Evolutionary conservation across 2,113 vertebrate genomes (phyloP), one percentile per base, ranked within the genome.

Genomic region (Callocephalon fimbriatum): DNA sequence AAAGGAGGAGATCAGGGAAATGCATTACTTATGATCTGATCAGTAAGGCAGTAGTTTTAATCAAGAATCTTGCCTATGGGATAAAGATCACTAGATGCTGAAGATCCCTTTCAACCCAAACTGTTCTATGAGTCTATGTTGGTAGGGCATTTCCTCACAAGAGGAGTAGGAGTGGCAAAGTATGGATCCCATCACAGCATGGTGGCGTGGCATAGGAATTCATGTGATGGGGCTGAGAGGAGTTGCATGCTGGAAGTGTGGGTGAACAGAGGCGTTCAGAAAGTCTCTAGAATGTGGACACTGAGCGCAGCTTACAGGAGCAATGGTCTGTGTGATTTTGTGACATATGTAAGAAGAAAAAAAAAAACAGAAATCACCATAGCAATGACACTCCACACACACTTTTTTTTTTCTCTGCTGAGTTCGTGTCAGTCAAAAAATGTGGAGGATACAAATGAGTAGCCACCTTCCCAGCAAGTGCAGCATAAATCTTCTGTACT

Each of bases 361-460:
- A 23, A 5, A 56, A 8, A 2, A 8, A 2, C 19, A 35, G 20
- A 70, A 76, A 68, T 68, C 0, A 1, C 53, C 56, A 9, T 27
- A 72, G 7, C n/a, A 56, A 0, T 78, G 5, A 62, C 59, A 2
- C 2, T 5, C 25, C 23, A 3, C 6, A 7, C 6, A 21, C 7
- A 7, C 6, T 7, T 10, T 2, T 9, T 12, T 2, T 9, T 18
- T 44, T 9, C 27, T 15, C 10, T 70, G 12, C 26, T 86, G 38
- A 76, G 79, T 89, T 83, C 9, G 8, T 9, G 15, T 44, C 26
- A 27, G 31, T 42, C n/a, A 59, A 61, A 50, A 66, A 56, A 50
- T 18, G 9, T 62, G 40, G 22, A 66, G 15, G 8, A 22, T 17
- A 26, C 9, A 61, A 61, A 54, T 44, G 23, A 45, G 42, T 44